phyloP scores from a whole-genome alignment of 1,140 invertebrate genomes.

The Pseudomyrmex dendroicus region DNA sequence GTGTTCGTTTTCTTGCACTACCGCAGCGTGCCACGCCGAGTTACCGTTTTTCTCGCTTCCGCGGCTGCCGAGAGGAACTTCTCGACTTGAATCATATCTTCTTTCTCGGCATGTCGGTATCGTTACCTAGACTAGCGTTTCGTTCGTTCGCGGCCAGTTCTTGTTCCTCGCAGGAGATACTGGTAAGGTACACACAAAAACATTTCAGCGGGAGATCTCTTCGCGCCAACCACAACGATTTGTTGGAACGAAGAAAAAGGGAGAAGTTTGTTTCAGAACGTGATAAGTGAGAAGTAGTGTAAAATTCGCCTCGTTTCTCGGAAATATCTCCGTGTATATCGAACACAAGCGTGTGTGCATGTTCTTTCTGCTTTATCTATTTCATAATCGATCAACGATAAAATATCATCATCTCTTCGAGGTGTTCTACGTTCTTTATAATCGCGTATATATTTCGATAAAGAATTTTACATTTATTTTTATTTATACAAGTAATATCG shows the following conservation, averaged over 20 bases:
- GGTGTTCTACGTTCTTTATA: not conserved
- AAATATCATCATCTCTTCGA: not conserved
- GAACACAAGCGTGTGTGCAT: not conserved
- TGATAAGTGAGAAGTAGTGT: conserved; percentile 37
- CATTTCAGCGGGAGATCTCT: conserved; percentile 39
- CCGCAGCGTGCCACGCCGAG: conserved; percentile 43
- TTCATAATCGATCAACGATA: not conserved
- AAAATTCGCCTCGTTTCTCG: conserved; percentile 12
- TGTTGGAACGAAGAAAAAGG: conserved; percentile 27
- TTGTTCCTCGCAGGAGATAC: conserved; percentile 22
- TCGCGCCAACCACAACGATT: conserved; percentile 19
- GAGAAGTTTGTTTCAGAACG: conserved; percentile 22
- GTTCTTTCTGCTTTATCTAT: no score
- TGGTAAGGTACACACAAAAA: conserved; percentile 27
- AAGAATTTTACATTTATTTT: no score
- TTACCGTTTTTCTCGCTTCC: conserved; percentile 60
- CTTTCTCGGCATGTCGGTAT: conserved; percentile 50
- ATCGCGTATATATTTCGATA: no score
- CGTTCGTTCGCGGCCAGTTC: conserved; percentile 31
- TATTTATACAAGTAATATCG: no score
- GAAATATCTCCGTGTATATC: not conserved
- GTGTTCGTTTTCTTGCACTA: conserved; percentile 60
- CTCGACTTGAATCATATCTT: conserved; percentile 61
- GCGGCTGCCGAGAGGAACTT: conserved; percentile 42
- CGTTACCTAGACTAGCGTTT: conserved; percentile 49